Evolutionary conservation across 2,888 invertebrate species (phyloP).

Genomic region (Drosophila recens): DNA sequence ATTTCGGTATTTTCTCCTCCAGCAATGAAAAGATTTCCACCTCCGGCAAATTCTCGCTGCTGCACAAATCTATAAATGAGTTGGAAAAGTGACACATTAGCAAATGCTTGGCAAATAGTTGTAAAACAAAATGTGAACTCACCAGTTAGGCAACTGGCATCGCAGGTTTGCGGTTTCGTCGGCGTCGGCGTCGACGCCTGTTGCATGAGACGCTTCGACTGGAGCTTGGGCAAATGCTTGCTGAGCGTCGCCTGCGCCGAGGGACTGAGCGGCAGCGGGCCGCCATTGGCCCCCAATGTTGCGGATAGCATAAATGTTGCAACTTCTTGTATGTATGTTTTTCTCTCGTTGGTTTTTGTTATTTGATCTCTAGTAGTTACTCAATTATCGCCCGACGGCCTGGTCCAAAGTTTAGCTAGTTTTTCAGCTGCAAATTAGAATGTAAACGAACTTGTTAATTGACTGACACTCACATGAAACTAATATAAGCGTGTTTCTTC

Average conservation of each 20-base stretch:
- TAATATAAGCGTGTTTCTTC: conserved; percentile 52
- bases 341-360: conserved; percentile 12
- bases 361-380: conserved; percentile 5
- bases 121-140: conserved; percentile 19
- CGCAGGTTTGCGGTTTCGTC: conserved; percentile 77
- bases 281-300: conserved; percentile 82
- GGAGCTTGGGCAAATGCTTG: conserved; percentile 84
- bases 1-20: conserved; percentile 97
- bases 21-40: conserved; percentile 97
- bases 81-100: conserved; percentile 8
- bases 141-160: conserved; percentile 85
- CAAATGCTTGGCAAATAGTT: conserved; percentile 6
- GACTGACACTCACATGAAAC: conserved; percentile 62
- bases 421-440: conserved; percentile 57
- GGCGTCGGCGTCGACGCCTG: conserved; percentile 39
- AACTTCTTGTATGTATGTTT: conserved; percentile 12
- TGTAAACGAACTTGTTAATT: conserved; percentile 62
- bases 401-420: conserved; percentile 43
- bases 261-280: conserved; percentile 84
- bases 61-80: conserved; percentile 91
- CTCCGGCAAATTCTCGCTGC: conserved; percentile 96
- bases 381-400: conserved; percentile 30
- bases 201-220: conserved; percentile 82
- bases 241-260: conserved; percentile 85
- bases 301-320: conserved; percentile 79